Evolutionary conservation across 2,113 vertebrate species (phyloP), one percentile per base, ranked within the genome.

Genomic region (Arvicanthis niloticus): DNA sequence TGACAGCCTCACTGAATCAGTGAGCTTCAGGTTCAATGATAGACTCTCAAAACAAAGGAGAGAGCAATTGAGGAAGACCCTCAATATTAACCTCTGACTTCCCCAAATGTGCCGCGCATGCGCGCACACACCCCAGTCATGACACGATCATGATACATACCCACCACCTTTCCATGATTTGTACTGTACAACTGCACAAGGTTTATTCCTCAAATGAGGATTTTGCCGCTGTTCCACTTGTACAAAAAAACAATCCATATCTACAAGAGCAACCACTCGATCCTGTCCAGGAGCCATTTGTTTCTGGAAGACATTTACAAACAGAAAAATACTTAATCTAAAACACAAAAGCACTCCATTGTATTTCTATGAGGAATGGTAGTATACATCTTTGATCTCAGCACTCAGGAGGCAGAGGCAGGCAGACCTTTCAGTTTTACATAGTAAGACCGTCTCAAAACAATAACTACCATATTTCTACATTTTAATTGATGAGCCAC

Each of bases 221-320:
- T 99, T 99, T 51, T 99, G 97, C 53, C 99, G 98, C 98, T 99
- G 99, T 56, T 99, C 99, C 98, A 99, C 99, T 97, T 99, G 99
- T n/a, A 99, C 99, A 95, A 99, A 99, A 97, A 99, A 99, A 68
- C 99, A 99, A 96, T 99, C 99, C 99, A 99, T 99, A 95, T 99
- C 99, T 78, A 99, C 98, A 86, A 99, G 96, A 5, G 99, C 99
- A 92, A 99, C 98, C 88, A 99, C 99, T 0, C 99, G 99, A 10
- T 99, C 99, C 96, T 98, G 99, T 0, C 99, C 99, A 62, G 98
- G 96, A 29, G 98, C 98, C 99, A 99, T 99, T 92, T 93, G 26
- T 68, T 93, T 76, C 97, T 98, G 77, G 84, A 97, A 98, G 76
- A 95, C 53, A 81, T 95, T 96, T 91, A 96, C 67, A 29, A 26